These are phyloP conservation scores for Mirounga angustirostris DNA, from an alignment of 2,113 vertebrate species.

Conservation along the genomic window DNA sequence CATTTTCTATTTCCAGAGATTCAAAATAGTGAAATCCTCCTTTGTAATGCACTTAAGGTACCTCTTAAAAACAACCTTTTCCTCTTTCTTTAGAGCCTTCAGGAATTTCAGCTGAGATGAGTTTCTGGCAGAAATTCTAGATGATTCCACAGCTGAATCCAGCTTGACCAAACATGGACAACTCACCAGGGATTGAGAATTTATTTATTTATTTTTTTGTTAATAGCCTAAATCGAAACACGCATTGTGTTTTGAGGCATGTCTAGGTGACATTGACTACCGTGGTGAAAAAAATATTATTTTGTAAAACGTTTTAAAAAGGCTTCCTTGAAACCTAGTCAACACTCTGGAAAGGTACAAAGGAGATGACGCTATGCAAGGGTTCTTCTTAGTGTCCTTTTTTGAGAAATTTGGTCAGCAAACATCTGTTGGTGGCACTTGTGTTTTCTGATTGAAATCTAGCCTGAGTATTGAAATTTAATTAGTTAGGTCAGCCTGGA, in stretches of 20 bases:
- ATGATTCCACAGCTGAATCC: background rate
- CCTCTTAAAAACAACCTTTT: constrained; percentile 13
- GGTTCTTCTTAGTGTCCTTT: background rate
- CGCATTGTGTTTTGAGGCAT: background rate
- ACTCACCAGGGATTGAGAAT: background rate
- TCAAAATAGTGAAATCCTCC: constrained; percentile 29
- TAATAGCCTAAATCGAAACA: background rate
- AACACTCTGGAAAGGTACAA: background rate
- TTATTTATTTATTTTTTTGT: constrained; percentile 25
- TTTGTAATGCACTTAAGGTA: accelerated
- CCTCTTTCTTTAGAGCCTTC: background rate
- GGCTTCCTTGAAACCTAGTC: background rate
- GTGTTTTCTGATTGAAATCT: constrained; percentile 2
- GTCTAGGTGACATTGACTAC: background rate
- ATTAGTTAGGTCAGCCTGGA: constrained; percentile 28
- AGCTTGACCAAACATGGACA: background rate
- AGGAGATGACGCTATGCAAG: background rate
- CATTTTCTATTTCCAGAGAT: constrained; percentile 51
- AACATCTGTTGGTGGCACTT: background rate
- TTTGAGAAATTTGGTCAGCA: background rate
- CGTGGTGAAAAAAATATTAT: background rate
- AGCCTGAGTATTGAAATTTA: background rate
- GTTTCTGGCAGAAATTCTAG: constrained; percentile 55
- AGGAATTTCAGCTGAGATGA: constrained; percentile 36
- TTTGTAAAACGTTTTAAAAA: background rate